phyloP scores from a whole-genome alignment of 2,797 vertebrate species.

The Pipistrellus pipistrellus region DNA sequence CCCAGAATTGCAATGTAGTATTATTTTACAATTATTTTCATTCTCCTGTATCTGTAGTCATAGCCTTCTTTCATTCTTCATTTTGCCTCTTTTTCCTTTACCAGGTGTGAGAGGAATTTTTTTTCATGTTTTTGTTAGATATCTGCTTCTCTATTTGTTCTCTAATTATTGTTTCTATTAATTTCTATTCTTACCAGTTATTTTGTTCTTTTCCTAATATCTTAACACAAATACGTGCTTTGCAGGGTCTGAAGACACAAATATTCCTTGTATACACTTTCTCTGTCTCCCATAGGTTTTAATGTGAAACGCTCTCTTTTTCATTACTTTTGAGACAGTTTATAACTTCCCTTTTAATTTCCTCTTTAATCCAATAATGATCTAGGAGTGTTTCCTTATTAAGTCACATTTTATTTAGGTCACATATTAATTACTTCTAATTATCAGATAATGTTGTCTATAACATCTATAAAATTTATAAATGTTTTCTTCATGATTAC shows the following conservation, averaged over 20 bases:
- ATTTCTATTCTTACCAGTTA: background rate
- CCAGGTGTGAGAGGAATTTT: background rate
- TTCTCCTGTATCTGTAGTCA: background rate
- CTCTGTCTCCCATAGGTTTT: background rate
- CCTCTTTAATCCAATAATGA: slow-evolving; percentile 17
- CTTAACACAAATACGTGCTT: background rate
- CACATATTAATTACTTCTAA: slow-evolving; percentile 28
- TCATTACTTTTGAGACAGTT: background rate
- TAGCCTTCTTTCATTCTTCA: background rate
- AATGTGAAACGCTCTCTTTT: background rate
- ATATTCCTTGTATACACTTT: background rate
- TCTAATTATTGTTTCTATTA: background rate
- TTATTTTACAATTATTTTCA: slow-evolving; percentile 1
- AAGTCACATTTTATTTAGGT: slow-evolving; percentile 5
- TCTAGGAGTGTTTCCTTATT: background rate
- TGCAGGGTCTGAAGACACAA: background rate
- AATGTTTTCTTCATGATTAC: slow-evolving; percentile 40
- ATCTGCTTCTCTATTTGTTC: background rate
- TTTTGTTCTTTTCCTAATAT: slow-evolving; percentile 17
- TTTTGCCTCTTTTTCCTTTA: background rate
- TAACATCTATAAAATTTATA: background rate
- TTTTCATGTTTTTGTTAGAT: background rate
- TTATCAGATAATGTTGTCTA: background rate
- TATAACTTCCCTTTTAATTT: slow-evolving; percentile 43
- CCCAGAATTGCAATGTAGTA: background rate